phyloP scores from a whole-genome alignment of 2,113 vertebrate genomes.

The Austrofundulus limnaeus region DNA sequence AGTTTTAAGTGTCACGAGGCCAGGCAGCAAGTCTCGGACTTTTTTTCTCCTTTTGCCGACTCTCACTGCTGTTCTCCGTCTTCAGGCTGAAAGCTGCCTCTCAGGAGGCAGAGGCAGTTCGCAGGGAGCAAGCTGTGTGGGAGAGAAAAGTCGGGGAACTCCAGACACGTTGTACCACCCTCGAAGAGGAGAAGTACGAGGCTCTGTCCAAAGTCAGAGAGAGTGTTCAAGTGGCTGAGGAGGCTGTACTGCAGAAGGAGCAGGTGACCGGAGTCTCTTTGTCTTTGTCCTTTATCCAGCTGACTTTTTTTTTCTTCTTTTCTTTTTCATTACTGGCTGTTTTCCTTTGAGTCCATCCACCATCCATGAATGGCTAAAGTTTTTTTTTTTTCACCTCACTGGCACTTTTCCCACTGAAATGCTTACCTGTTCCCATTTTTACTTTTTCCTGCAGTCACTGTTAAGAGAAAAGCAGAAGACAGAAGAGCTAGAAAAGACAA shows the following conservation, averaged over 20 bases:
- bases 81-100: conserved; percentile 72
- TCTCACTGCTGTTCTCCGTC: background rate
- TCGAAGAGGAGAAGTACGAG: conserved; percentile 86
- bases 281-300: background rate
- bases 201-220: conserved; percentile 83
- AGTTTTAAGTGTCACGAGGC: conserved; percentile 1
- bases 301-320: too few species aligned
- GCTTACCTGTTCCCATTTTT: background rate
- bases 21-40: conserved; percentile 8
- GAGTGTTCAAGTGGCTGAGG: conserved; percentile 87
- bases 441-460: conserved; percentile 78
- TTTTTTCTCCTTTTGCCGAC: background rate
- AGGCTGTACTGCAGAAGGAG: conserved; percentile 87
- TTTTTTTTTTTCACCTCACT: too few species aligned
- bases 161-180: conserved; percentile 73
- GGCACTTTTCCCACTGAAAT: conserved; percentile 2
- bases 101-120: conserved; percentile 81
- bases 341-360: background rate
- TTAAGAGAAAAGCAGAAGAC: conserved; percentile 88
- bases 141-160: conserved; percentile 85
- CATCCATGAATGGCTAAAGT: too few species aligned
- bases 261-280: conserved; percentile 76
- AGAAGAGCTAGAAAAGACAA: conserved; percentile 86
- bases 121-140: conserved; percentile 79
- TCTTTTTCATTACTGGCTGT: too few species aligned